phyloP scores from a whole-genome alignment of 2,797 vertebrate genomes.

The Epinephelus awoara region DNA sequence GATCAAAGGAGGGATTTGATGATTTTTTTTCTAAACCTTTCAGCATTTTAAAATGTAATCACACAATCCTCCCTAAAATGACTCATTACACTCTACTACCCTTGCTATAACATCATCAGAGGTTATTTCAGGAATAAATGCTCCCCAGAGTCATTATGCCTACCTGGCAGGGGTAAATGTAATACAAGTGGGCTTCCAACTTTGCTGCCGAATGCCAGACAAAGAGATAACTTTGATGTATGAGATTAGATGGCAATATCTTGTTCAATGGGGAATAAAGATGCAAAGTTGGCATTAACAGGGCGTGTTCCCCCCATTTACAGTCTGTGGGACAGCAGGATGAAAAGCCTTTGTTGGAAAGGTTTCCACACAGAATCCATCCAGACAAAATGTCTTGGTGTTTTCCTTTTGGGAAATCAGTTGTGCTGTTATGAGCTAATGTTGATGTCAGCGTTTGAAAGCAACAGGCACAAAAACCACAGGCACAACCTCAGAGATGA shows the following conservation, averaged over 20 bases:
- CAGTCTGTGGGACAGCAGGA: not conserved
- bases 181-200: constrained; percentile 29
- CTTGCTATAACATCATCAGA: constrained; percentile 30
- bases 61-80: not conserved
- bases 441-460: not conserved
- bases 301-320: not conserved
- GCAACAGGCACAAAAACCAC: not conserved
- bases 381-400: not conserved
- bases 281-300: not conserved
- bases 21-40: constrained; percentile 13
- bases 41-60: constrained; percentile 45
- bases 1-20: constrained; percentile 7
- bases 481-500: not conserved
- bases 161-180: constrained; percentile 50
- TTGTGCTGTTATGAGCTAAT: not conserved
- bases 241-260: constrained; percentile 15
- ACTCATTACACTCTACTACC: constrained; percentile 14
- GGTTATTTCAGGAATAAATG: constrained; percentile 40
- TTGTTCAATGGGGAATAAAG: constrained; percentile 1
- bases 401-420: not conserved
- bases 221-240: constrained; percentile 25
- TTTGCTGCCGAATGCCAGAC: constrained; percentile 29
- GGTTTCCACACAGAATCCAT: not conserved
- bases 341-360: not conserved
- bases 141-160: constrained; percentile 29